Base-by-base conservation (phyloP, 2,888 invertebrate genomes). In the Adelognathus sp. region DNA sequence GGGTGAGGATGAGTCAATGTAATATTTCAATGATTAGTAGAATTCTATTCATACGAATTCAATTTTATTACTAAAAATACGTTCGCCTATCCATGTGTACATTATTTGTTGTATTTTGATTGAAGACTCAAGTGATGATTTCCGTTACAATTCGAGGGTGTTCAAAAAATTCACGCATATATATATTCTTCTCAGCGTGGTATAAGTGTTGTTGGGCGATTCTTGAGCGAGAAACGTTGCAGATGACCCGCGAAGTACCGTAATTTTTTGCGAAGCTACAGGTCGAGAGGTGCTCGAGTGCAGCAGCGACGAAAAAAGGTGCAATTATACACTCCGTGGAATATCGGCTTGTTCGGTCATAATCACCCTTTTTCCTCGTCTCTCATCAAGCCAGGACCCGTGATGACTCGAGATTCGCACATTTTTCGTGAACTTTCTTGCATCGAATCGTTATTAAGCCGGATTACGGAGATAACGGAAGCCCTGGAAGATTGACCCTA, bases 401-500 rank as follows among this genome's bases (percentile, higher is more conserved):
- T 33, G 29, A 31, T 31, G 9, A 9, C 31, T 29, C 18, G 11
- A 46, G 24, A 56, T n/a, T 72, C 54, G 36, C 31, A 27, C n/a
- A 46, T 71, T 61, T 61, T 71, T 31, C 41, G 54, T 39, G 50
- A 58, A 44, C 60, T 60, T 31, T 60, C 60, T 67, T 31, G 64
- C 58, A 39, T 61, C 3, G 41, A 50, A 41, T 60, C 31, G 14
- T 36, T 24, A 39, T 33, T 21, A 46, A 44, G n/a, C 14, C 9
- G 21, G 41, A 36, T 67, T 36, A 63, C 14, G n/a, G 63, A 67
- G 76, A 72, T 76, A 79, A 76, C 67, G 67, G 72, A 76, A 76
- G 72, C 67, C 74, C 29, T 31, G 33, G 33, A 29, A 73, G 83
- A 83, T 81, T 82, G 82, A 81, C 79, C 81, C 82, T 83, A 83